phyloP scores from a whole-genome alignment of 2,888 invertebrate genomes.

The Lepidonotus clava region DNA sequence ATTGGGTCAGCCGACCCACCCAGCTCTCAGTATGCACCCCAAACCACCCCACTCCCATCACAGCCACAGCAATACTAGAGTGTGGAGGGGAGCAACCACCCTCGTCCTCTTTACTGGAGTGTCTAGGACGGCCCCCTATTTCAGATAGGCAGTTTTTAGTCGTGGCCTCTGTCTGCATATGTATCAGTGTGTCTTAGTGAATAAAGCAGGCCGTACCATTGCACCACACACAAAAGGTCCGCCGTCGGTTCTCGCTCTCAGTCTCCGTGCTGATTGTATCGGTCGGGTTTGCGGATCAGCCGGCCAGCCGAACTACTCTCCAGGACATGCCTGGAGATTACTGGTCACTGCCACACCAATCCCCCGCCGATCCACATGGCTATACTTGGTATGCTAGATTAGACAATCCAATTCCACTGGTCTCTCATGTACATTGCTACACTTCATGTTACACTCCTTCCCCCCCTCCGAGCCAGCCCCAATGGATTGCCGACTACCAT shows the following conservation, averaged over 20 bases:
- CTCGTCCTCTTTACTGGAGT: neutral
- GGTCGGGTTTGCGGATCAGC: neutral
- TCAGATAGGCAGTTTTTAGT: neutral
- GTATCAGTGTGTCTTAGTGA: neutral
- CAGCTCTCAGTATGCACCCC: neutral
- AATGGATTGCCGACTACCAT: neutral
- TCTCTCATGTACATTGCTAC: conserved; percentile 7
- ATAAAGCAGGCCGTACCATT: neutral
- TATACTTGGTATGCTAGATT: conserved; percentile 17
- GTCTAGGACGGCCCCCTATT: neutral
- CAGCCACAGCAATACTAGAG: too few species aligned
- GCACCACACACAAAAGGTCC: too few species aligned
- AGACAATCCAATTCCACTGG: conserved; percentile 37
- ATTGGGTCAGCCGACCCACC: neutral
- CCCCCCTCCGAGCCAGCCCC: neutral
- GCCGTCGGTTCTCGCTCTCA: too few species aligned
- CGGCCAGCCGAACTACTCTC: neutral
- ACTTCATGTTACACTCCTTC: neutral
- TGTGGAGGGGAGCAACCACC: too few species aligned
- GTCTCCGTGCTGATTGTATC: neutral
- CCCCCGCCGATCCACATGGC: neutral
- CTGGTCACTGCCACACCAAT: neutral
- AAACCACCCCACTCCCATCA: too few species aligned
- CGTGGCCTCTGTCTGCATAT: neutral
- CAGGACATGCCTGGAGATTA: neutral